Base-by-base conservation (phyloP, 2,888 invertebrate species). In the Acholoe squamosa region DNA sequence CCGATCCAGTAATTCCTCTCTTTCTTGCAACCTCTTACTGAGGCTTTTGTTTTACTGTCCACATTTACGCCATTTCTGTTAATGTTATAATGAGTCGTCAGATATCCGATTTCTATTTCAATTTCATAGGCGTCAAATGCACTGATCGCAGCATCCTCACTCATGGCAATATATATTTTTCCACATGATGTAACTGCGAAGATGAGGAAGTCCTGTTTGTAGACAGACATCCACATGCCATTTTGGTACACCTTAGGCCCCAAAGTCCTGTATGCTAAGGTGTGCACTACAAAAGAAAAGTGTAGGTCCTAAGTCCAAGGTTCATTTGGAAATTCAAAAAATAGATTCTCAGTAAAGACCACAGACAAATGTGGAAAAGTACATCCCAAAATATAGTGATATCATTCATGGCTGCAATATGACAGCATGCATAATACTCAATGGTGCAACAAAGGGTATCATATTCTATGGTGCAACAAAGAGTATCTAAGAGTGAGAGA, bases 241-340 rank as follows among this genome's bases (percentile, higher is more conserved):
- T 61, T 3, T 3, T 33, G 19, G 80, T 86, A 86, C 25, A 54
- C 25, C 54, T 86, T 86, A n/a, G 86, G 86, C 25, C 86, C 86
- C 16, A 19, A 7, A 0, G 86, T 86, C 54, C 25, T 28, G 14
- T 61, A 61, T 3, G n/a, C 1, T n/a, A 61, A n/a, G 22, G 61
- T n/a, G n/a, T 61, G 61, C 22, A 61, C 61, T 61, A n/a, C 22
- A 61, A 61, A 61, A 61, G 19, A 61, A 3, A n/a, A n/a, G n/a
- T n/a, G n/a, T n/a, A n/a, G n/a, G n/a, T n/a, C n/a, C n/a, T n/a
- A n/a, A n/a, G n/a, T n/a, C n/a, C n/a, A n/a, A n/a, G n/a, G n/a
- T n/a, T n/a, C n/a, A n/a, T n/a, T n/a, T n/a, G n/a, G n/a, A n/a
- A n/a, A n/a, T n/a, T n/a, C n/a, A n/a, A n/a, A n/a, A n/a, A n/a